Base-by-base conservation (phyloP, 2,797 vertebrate genomes). In the Acrossocheilus fasciatus region DNA sequence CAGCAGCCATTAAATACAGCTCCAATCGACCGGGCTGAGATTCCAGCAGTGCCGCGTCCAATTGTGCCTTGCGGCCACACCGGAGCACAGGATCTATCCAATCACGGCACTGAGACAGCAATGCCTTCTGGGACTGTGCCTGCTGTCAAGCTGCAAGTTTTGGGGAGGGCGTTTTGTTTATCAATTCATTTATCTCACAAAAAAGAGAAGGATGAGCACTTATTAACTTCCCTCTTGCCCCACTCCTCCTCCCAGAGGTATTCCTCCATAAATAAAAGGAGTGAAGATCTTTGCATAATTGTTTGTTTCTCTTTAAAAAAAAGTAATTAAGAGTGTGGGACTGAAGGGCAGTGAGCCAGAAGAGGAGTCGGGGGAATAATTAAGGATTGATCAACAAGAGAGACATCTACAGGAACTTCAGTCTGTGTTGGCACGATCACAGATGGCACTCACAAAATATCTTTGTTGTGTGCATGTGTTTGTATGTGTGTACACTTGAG, bases 391-490 rank as follows among this genome's bases (percentile, higher is more conserved):
- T 94, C 91, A 62, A 87, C 54, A 83, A 81, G 87, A 89, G 82
- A 91, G 91, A 90, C 89, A 91, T 91, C 86, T 78, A 86, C 88
- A 82, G 91, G 91, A 93, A 91, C 88, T 91, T 91, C 89, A 87
- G 91, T 84, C 90, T 88, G 89, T 86, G 89, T 91, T 94, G 92
- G 92, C 92, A 93, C 92, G 83, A 89, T 87, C 91, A 87, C 93
- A 94, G 94, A 95, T 92, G 94, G 93, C 92, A 93, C 90, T 91
- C 93, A 93, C 91, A 93, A 95, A 94, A 95, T 94, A 95, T 91
- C 91, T 85, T 88, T 88, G 86, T 77, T 86, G 78, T 85, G 70
- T 50, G 47, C 23, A 18, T 79, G 66, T 57, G 36, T 34, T 76
- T 57, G 36, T 86, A 30, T 54, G 36, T 83, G 75, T 76, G 62